Base-by-base conservation (phyloP, 2,888 invertebrate genomes). In the Pristionchus entomophagus region DNA sequence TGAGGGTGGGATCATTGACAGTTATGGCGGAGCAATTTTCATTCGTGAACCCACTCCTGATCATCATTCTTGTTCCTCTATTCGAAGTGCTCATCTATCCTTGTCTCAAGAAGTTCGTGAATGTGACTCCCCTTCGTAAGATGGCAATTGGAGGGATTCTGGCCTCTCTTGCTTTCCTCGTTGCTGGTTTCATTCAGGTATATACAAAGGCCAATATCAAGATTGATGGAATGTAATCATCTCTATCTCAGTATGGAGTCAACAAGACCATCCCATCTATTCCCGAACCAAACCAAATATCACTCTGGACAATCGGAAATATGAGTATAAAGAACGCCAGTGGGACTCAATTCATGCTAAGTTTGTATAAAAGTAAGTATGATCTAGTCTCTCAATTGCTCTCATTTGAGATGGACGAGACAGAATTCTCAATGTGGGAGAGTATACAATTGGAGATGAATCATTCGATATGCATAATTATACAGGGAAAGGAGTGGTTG, bases 1-100 rank as follows among this genome's bases (percentile, higher is more conserved):
- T n/a, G n/a, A n/a, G 92, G 45, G 88, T 94, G 49, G 93, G 93
- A 26, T 86, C 87, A 45, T 85, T 92, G 49, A 91, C 91, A 3
- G 84, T 93, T 38, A 88, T 93, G 53, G 97, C 99, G 0, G 99
- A 99, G 94, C 98, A 99, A 94, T 96, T 99, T 96, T 97, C 97
- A 95, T 96, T 97, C 0, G 89, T 95, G 80, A 95, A 95, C 88
- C 94, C 95, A 4, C 81, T 94, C 10, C 91, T 95, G 82, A 94
- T 95, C 45, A 90, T 95, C 5, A 77, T 94, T 19, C 87, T 94
- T 83, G 95, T 95, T 62, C 95, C 95, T 5, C 59, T 95, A 35
- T 94, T 94, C 92, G 95, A 95, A 87, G 93, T 92, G 65, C 88
- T 93, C 65, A 89, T 95, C 81, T 95, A 94, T 89, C 95, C 95